Evolutionary conservation across 1,140 invertebrate genomes (phyloP), one percentile per base, ranked within the genome.

Genomic region (Thaumetopoea pityocampa): DNA sequence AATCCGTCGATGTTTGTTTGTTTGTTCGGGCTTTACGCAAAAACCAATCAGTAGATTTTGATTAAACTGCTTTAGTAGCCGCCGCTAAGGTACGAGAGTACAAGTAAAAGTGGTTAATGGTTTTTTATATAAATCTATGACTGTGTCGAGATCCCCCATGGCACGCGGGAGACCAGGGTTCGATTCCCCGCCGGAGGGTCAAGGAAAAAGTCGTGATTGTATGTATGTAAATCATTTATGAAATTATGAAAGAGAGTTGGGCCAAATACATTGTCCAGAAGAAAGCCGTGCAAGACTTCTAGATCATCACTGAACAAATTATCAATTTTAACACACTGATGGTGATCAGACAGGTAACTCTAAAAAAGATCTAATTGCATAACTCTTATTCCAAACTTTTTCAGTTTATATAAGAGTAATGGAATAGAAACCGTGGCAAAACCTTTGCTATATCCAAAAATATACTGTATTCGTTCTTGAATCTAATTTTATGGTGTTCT

Each of bases 201-300:
- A n/a, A n/a, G n/a, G n/a, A n/a, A n/a, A n/a, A n/a, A n/a, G n/a
- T n/a, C n/a, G n/a, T n/a, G n/a, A n/a, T n/a, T n/a, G n/a, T n/a
- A n/a, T n/a, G n/a, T n/a, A n/a, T n/a, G n/a, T n/a, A 50, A 6
- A 6, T 35, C 27, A 14, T 49, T 49, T 14, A 49, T 35, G 5
- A 36, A 49, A 1, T 28, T 26, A 6, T 37, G n/a, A 20, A 50
- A 80, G 8, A 80, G 42, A 2, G 51, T 52, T 0, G 76, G 65
- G 1, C 67, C 67, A 1, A 76, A 26, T 5, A 74, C 46, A n/a
- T 60, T 73, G 3, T 65, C 71, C 36, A 78, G 70, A 1, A 72
- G 59, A 0, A 72, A 56, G 5, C 68, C 68, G 11, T 34, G 37
- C 1, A 1, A 23, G 1, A 37, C 11, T 0, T 16, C 1, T 3